Percentiles rank a stretch among this genome's conserved stretches.
phyloP scores from a whole-genome alignment of 2,797 vertebrate species.

The Acrocephalus scirpaceus region DNA sequence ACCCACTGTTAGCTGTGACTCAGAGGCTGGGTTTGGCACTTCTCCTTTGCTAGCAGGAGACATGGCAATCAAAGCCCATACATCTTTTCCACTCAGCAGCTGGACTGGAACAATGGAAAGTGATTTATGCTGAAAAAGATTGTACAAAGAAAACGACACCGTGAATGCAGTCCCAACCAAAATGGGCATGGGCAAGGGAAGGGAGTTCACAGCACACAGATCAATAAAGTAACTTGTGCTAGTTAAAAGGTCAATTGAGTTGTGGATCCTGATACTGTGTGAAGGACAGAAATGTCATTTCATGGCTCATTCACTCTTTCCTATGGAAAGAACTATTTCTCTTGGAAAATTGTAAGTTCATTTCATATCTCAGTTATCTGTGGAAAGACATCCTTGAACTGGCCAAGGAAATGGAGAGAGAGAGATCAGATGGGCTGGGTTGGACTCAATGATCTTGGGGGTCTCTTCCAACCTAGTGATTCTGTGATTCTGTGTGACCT shows the following conservation, averaged over 20 bases:
- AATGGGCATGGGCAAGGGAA: not conserved
- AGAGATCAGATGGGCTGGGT: not conserved
- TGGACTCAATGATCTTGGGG: too few relatives aligned
- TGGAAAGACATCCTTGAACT: not conserved
- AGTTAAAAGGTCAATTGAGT: not conserved
- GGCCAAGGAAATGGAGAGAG: not conserved
- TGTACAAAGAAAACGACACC: not conserved
- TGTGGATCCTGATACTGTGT: not conserved
- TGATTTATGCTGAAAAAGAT: not conserved
- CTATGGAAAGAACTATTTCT: not conserved
- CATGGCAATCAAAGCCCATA: not conserved
- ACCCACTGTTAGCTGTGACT: not conserved
- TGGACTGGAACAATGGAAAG: slow-evolving; percentile 12
- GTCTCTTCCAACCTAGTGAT: too few relatives aligned
- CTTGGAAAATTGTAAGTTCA: not conserved
- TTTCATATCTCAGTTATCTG: not conserved
- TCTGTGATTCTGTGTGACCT: too few relatives aligned
- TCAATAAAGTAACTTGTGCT: not conserved
- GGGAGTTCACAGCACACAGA: not conserved
- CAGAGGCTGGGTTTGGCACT: not conserved
- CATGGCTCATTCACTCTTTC: not conserved
- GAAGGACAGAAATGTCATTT: not conserved
- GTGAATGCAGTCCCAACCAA: not conserved
- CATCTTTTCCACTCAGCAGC: not conserved
- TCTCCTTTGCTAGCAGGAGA: not conserved